These are phyloP conservation scores for Actias luna DNA, from an alignment of 2,888 invertebrate genomes.

Conservation along the genomic window DNA sequence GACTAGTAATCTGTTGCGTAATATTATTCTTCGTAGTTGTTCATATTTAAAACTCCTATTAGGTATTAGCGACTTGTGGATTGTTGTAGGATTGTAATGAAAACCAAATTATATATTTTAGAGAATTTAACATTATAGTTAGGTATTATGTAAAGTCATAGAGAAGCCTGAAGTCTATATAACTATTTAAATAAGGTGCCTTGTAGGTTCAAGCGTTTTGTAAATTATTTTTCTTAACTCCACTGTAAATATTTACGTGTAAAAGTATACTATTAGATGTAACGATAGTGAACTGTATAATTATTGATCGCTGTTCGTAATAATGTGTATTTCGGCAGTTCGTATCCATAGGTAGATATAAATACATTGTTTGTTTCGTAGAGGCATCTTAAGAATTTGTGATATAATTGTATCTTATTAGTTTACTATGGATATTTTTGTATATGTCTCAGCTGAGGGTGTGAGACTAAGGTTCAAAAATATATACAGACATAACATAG, in stretches of 20 bases:
- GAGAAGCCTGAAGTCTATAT: constrained; percentile 78
- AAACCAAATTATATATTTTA: constrained; percentile 82
- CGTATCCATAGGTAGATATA: constrained; percentile 64
- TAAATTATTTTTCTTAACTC: constrained; percentile 76
- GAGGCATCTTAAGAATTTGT: constrained; percentile 80
- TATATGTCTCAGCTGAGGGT: constrained; percentile 34
- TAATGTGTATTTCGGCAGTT: constrained; percentile 60
- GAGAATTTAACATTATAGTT: constrained; percentile 74
- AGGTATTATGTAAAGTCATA: constrained; percentile 80
- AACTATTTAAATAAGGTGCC: constrained; percentile 79
- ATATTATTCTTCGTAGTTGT: constrained; percentile 79
- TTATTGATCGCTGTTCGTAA: constrained; percentile 64
- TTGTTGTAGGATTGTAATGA: constrained; percentile 79
- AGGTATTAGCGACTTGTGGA: constrained; percentile 75
- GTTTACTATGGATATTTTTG: constrained; percentile 63
- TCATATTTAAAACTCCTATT: constrained; percentile 80
- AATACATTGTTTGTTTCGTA: constrained; percentile 79
- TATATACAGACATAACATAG: constrained; percentile 77
- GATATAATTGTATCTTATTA: constrained; percentile 79
- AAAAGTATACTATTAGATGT: constrained; percentile 78
- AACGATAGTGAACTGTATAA: constrained; percentile 68
- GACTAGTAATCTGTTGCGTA: constrained; percentile 79
- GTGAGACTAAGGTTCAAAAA: constrained; percentile 62
- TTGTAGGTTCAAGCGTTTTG: constrained; percentile 74
- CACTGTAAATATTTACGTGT: constrained; percentile 76